Evolutionary conservation across 2,797 vertebrate genomes (phyloP).

Genomic region (Cephalopachus bancanus): DNA sequence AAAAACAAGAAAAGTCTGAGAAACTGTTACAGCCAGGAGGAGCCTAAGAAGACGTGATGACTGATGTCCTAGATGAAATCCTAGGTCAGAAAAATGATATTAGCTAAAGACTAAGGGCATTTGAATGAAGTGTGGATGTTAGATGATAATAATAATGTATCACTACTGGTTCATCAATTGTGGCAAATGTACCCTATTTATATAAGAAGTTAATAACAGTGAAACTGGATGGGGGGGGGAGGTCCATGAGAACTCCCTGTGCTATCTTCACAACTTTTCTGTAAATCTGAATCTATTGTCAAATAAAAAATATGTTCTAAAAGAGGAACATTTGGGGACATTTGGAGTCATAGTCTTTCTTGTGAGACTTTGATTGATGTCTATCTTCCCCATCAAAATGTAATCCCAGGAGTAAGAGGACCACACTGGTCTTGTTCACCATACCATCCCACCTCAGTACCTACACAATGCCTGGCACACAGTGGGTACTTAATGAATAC

Average conservation of each 20-base stretch:
- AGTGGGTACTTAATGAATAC: neutral
- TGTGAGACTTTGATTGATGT: neutral
- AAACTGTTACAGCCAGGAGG: neutral
- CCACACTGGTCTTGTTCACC: accelerated
- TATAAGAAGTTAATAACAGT: neutral
- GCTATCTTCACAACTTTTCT: neutral
- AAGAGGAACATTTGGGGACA: neutral
- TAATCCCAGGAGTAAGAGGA: neutral
- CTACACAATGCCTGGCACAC: accelerated
- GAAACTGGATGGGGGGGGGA: no score
- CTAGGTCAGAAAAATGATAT: neutral
- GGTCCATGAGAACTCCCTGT: accelerated
- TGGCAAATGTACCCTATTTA: neutral
- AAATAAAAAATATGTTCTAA: neutral
- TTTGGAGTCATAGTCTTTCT: neutral
- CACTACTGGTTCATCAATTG: neutral
- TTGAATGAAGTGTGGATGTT: neutral
- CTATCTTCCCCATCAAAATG: neutral
- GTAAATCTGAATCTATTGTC: neutral
- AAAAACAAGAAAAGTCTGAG: neutral
- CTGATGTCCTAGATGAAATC: neutral
- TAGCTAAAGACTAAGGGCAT: neutral
- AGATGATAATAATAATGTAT: neutral
- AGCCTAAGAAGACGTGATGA: no score
- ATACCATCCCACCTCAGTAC: neutral